phyloP scores from a whole-genome alignment of 2,888 invertebrate genomes.

The Sarcophaga subvicina region DNA sequence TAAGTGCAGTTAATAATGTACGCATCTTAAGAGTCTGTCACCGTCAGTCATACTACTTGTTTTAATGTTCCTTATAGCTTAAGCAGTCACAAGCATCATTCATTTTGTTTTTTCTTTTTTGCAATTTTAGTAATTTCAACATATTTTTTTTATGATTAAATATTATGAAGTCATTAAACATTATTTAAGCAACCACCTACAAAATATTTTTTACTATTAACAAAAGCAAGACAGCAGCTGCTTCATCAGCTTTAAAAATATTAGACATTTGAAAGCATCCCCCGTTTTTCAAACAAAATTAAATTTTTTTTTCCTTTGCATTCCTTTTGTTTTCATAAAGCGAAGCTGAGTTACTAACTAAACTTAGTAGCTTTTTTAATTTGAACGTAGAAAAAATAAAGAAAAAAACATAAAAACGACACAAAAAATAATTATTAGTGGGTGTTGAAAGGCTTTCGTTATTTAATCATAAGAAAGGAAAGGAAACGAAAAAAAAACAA shows the following conservation, averaged over 20 bases:
- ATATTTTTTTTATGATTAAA: conserved; percentile 36
- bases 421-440: conserved; percentile 49
- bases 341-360: not conserved
- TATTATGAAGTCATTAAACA: conserved; percentile 67
- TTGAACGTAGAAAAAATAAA: not conserved
- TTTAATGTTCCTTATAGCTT: no score
- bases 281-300: not conserved
- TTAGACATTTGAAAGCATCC: conserved; percentile 14
- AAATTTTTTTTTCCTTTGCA: not conserved
- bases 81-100: no score
- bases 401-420: conserved; percentile 2
- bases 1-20: no score
- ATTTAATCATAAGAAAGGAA: conserved; percentile 48
- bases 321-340: no score
- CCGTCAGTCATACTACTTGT: no score
- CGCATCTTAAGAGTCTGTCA: no score
- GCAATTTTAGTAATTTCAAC: not conserved
- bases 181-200: conserved; percentile 65
- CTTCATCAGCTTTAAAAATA: conserved; percentile 59
- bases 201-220: conserved; percentile 47
- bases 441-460: conserved; percentile 66
- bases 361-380: conserved; percentile 21
- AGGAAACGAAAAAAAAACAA: not conserved
- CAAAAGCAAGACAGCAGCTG: conserved; percentile 57
- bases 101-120: not conserved